Conservation (phyloP, 2,113 vertebrate species). For the Dunckerocampus dactyliophorus region DNA sequence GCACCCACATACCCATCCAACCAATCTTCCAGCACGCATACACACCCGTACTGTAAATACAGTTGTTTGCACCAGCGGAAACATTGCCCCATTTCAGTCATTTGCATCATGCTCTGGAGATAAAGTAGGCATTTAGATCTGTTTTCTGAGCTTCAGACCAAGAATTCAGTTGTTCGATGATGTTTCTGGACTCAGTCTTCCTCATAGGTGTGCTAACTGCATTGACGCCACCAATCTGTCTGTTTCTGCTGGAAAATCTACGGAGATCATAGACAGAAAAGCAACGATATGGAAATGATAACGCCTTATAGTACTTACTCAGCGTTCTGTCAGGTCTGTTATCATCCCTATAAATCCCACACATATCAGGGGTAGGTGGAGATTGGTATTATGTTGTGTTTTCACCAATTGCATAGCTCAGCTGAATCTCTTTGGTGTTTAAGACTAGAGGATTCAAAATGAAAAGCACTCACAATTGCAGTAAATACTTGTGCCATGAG, state of each 20-base stretch:
- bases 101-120: constrained; percentile 16
- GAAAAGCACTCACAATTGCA: too few relatives aligned
- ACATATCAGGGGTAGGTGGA: too few relatives aligned
- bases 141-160: constrained; percentile 23
- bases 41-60: constrained; percentile 3
- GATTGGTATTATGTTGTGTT: too few relatives aligned
- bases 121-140: constrained; percentile 21
- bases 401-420: too few relatives aligned
- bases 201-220: constrained; percentile 5
- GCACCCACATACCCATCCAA: background rate
- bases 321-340: background rate
- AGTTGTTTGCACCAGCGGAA: constrained; percentile 26
- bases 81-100: constrained; percentile 38
- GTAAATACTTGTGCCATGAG: too few relatives aligned
- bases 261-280: background rate
- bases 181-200: constrained; percentile 11
- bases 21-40: constrained; percentile 1
- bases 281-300: background rate
- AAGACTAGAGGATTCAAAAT: too few relatives aligned
- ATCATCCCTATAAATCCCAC: too few relatives aligned
- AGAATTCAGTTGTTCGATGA: constrained; percentile 13
- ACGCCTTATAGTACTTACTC: background rate
- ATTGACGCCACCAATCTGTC: background rate
- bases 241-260: background rate
- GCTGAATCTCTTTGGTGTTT: too few relatives aligned